A percentile compares a stretch with the other conserved stretches of the same genome.
phyloP scores from a whole-genome alignment of 2,888 invertebrate species.

The Acanthacorydalis orientalis region DNA sequence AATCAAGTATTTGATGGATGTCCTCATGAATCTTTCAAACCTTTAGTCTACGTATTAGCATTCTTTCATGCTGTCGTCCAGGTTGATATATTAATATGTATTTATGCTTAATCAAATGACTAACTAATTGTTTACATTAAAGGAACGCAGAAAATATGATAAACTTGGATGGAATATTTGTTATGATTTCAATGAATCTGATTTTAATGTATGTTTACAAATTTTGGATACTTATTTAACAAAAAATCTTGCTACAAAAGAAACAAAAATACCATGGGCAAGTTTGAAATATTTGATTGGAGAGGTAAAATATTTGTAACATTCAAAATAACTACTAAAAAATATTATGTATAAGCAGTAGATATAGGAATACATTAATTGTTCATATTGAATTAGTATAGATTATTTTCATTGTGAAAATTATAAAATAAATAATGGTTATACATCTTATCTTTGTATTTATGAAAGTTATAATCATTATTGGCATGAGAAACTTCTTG shows the following conservation, averaged over 20 bases:
- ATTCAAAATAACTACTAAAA: background rate
- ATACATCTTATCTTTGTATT: too few species aligned
- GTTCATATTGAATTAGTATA: background rate
- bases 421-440: too few species aligned
- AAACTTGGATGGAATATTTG: constrained; percentile 90
- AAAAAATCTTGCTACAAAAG: constrained; percentile 40
- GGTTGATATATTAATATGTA: constrained; percentile 25
- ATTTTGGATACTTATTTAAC: constrained; percentile 73
- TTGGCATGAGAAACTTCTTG: background rate
- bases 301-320: constrained; percentile 39
- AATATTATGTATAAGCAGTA: too few species aligned
- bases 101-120: background rate
- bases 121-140: constrained; percentile 7
- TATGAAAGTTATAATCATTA: background rate
- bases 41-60: constrained; percentile 71
- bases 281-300: constrained; percentile 85
- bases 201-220: constrained; percentile 75
- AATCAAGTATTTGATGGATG: constrained; percentile 57
- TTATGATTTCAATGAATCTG: constrained; percentile 88
- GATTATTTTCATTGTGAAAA: too few species aligned
- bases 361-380: too few species aligned
- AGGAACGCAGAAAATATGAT: constrained; percentile 83
- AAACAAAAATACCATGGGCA: constrained; percentile 66
- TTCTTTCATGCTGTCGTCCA: constrained; percentile 90
- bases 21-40: constrained; percentile 56